Conservation (phyloP, 2,113 vertebrate species). For the Peromyscus leucopus region DNA sequence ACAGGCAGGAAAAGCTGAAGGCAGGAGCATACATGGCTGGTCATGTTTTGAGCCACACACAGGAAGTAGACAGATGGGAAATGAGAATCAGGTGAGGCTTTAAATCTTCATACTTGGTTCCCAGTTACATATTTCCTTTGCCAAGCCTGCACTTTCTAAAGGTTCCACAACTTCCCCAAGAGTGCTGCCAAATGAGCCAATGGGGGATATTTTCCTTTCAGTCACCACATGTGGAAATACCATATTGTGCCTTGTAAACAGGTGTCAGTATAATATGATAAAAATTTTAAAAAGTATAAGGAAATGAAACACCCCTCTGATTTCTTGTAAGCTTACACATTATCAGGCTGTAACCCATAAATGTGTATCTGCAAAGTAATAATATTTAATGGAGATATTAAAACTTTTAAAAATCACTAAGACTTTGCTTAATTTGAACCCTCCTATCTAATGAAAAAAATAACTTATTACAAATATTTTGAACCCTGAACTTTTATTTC, state of each 20-base stretch:
- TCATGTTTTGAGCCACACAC: neutral
- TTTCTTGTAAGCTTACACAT: neutral
- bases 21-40: neutral
- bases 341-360: neutral
- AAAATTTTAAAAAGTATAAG: neutral
- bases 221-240: neutral
- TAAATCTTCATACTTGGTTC: neutral
- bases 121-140: neutral
- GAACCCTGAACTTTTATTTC: neutral
- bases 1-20: too few relatives aligned
- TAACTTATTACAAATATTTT: neutral
- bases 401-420: neutral
- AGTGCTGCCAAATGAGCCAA: neutral
- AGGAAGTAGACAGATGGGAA: neutral
- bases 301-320: neutral
- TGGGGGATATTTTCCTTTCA: neutral
- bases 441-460: neutral
- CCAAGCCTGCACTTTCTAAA: neutral
- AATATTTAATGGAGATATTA: neutral
- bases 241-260: neutral
- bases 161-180: neutral
- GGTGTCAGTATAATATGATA: rapidly evolving
- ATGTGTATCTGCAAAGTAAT: neutral
- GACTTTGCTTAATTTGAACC: neutral
- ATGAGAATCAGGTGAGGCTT: neutral